These are phyloP conservation scores for Ceyx cyanopectus DNA, from an alignment of 2,113 vertebrate genomes.

Conservation along the genomic window DNA sequence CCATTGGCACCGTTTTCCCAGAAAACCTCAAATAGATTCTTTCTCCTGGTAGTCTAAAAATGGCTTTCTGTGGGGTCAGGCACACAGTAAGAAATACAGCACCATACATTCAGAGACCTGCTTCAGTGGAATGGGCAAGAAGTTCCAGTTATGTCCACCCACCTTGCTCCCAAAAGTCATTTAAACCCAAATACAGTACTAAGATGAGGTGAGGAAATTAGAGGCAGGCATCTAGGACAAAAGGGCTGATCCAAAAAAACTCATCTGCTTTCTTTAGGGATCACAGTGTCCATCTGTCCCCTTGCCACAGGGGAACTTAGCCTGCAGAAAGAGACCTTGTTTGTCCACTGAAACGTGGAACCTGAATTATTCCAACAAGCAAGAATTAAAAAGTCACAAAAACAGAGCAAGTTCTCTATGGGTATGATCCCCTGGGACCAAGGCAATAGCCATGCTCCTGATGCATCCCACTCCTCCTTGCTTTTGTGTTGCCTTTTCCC, in stretches of 20 bases:
- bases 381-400: background rate
- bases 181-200: background rate
- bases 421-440: background rate
- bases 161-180: background rate
- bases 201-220: background rate
- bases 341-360: constrained; percentile 35
- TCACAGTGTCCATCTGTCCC: constrained; percentile 40
- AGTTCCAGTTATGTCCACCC: background rate
- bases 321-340: constrained; percentile 21
- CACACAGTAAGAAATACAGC: background rate
- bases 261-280: constrained; percentile 43
- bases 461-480: background rate
- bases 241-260: constrained; percentile 35
- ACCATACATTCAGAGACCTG: background rate
- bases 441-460: background rate
- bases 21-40: constrained; percentile 50
- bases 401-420: background rate
- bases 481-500: background rate
- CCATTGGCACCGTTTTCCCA: constrained; percentile 33
- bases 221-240: constrained; percentile 18
- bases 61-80: background rate
- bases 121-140: background rate
- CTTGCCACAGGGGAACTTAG: constrained; percentile 41
- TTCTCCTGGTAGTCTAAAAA: constrained; percentile 21
- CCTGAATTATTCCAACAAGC: background rate